Conservation (phyloP, 2,113 vertebrate species). For the Ptychochromis oligacanthus region DNA sequence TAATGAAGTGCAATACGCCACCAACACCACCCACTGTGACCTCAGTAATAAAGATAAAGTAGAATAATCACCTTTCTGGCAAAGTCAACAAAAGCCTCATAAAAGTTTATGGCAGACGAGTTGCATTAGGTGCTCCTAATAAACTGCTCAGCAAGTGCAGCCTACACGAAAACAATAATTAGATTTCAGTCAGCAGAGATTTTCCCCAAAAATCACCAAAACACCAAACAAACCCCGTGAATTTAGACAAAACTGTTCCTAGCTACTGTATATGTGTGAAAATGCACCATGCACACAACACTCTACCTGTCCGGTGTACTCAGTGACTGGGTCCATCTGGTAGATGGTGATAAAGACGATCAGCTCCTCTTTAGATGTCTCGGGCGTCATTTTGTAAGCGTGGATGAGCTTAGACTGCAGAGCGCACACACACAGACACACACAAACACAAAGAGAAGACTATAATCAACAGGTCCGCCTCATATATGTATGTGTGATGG, state of each 20-base stretch:
- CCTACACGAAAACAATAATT: not conserved
- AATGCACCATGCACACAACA: not conserved
- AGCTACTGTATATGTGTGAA: not conserved
- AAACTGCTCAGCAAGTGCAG: not conserved
- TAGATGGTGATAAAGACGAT: conserved; percentile 65
- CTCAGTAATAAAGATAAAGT: not conserved
- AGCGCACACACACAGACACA: conserved; percentile 15
- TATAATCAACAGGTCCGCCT: not conserved
- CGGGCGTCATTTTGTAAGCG: conserved; percentile 62
- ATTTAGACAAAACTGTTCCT: not conserved
- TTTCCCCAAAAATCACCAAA: not conserved
- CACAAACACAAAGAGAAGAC: not conserved
- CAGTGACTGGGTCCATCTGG: conserved; percentile 75
- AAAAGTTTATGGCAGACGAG: not conserved
- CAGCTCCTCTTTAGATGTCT: conserved; percentile 69
- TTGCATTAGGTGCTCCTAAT: not conserved
- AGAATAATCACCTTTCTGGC: not conserved
- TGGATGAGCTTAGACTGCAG: conserved; percentile 70
- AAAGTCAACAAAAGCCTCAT: conserved; percentile 7
- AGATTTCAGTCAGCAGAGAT: not conserved
- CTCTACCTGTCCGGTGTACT: conserved; percentile 72
- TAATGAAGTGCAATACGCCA: not conserved
- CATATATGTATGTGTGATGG: not conserved
- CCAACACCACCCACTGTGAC: not conserved
- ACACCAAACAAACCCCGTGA: not conserved